phyloP scores from a whole-genome alignment of 2,797 vertebrate genomes.

The Podarcis lilfordi region DNA sequence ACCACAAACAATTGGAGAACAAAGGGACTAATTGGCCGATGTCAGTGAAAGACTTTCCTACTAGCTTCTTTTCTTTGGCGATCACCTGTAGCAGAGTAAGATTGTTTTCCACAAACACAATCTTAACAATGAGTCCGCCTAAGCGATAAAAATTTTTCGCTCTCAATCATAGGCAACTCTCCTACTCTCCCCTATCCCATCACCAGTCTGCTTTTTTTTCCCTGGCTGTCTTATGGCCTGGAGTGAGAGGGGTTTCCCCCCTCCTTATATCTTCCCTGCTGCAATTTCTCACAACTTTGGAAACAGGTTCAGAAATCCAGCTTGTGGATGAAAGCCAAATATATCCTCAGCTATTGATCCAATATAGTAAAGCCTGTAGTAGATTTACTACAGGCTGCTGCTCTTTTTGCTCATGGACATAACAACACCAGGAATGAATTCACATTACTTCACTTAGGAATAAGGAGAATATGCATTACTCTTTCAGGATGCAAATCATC shows the following conservation, averaged over 20 bases:
- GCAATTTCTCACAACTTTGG: background rate
- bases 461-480: background rate
- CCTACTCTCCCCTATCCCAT: no score
- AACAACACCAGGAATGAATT: accelerated
- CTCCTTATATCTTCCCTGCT: background rate
- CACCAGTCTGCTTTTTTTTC: no score
- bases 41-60: background rate
- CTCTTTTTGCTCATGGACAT: background rate
- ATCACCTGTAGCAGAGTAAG: no score
- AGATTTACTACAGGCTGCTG: background rate
- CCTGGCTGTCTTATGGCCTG: no score
- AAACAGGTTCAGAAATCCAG: background rate
- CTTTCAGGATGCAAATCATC: background rate
- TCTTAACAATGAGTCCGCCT: no score
- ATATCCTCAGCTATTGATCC: background rate
- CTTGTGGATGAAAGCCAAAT: background rate
- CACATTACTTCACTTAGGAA: accelerated
- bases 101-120: no score
- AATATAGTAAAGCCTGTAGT: background rate
- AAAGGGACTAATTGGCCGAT: background rate
- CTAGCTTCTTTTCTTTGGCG: no score
- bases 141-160: background rate
- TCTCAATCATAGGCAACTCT: background rate
- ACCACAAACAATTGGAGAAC: background rate
- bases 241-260: no score